Base-by-base conservation (phyloP, 1,140 invertebrate genomes). In the Alviniconcha marisindica region DNA sequence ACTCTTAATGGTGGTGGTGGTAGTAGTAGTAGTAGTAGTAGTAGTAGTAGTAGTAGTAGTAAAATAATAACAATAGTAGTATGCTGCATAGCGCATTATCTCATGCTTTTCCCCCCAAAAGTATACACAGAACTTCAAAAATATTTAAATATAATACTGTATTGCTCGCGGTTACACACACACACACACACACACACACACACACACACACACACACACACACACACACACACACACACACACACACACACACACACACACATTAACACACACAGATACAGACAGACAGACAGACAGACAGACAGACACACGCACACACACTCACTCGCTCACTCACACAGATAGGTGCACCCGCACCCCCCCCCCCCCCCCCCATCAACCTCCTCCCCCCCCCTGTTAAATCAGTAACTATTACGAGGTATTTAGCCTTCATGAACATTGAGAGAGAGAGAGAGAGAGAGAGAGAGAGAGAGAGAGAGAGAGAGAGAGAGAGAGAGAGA, bases 101-200 rank as follows among this genome's bases (percentile, higher is more conserved):
- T 21, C 10, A 7, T 51, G 48, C 48, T 51, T 51, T 21, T 51
- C 21, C 21, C 21, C 48, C 48, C 21, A 7, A 51, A 7, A 21
- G 10, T 51, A 12, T 51, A 51, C 10, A 51, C 21, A 21, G 21
- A 7, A 51, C 48, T n/a, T n/a, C 56, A 60, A 7, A 51, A 51
- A 51, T n/a, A 60, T 5, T 7, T 24, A 60, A n/a, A 60, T 0
- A 7, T 18, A n/a, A 60, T n/a, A 5, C 56, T 60, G 7, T n/a
- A 7, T n/a, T n/a, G 7, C 24, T 24, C 28, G 18, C 24, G 15
- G 56, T 24, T n/a, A 69, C 63, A 69, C 63, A 69, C 63, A 69
- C 63, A 69, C 63, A 69, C 63, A 69, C 63, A 69, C 63, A 69
- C 63, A 69, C 63, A 69, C 63, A 69, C 63, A 69, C 63, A 69